Evolutionary conservation across 2,113 vertebrate genomes (phyloP).

Genomic region (Acrocephalus kingi): DNA sequence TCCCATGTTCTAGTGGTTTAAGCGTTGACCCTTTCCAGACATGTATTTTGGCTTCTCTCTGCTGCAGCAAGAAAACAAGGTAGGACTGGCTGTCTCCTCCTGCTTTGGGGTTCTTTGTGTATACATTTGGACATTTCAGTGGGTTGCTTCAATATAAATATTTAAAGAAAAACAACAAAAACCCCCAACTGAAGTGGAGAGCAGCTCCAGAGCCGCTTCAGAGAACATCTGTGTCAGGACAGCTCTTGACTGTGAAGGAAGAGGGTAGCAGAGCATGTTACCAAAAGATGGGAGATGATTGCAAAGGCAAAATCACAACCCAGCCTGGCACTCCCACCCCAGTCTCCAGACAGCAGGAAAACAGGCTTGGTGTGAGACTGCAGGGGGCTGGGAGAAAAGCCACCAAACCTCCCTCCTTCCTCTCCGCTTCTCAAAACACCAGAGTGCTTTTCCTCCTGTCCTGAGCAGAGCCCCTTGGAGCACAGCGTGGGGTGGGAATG

Average conservation of each 20-base stretch:
- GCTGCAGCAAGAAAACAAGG: neutral
- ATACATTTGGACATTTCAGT: slow-evolving; percentile 10
- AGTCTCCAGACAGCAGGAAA: neutral
- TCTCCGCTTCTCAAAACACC: neutral
- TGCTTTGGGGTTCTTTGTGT: neutral
- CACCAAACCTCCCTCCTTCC: neutral
- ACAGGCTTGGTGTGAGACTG: neutral
- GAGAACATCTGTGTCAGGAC: neutral
- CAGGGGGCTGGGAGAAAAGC: neutral
- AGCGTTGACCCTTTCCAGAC: slow-evolving; percentile 8
- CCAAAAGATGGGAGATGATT: slow-evolving; percentile 29
- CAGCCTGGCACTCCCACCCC: neutral
- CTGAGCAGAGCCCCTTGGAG: neutral
- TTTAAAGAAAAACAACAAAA: slow-evolving; percentile 8
- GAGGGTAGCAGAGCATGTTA: neutral
- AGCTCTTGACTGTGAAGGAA: neutral
- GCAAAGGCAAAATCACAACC: neutral
- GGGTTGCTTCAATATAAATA: slow-evolving; percentile 47
- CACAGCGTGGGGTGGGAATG: rapidly evolving
- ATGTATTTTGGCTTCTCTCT: slow-evolving; percentile 6
- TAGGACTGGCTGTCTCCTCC: neutral
- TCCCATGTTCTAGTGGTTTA: neutral
- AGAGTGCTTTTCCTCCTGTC: neutral
- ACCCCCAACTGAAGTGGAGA: neutral
- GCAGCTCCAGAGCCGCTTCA: neutral